Conservation (phyloP, 2,113 vertebrate genomes). For the Takifugu bimaculatus region DNA sequence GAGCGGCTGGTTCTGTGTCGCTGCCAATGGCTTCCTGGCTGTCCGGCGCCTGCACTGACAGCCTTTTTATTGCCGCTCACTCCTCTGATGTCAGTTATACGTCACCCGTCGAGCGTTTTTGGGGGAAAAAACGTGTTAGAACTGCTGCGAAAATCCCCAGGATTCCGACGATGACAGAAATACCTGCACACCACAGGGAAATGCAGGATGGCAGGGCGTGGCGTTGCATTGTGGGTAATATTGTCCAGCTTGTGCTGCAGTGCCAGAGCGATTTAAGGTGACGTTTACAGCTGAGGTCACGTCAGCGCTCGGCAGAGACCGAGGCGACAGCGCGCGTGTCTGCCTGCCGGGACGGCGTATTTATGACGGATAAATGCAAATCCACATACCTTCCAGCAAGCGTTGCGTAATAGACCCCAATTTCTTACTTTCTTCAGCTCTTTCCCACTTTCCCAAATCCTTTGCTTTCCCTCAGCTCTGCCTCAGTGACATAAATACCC, state of each 20-base stretch:
- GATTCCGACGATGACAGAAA: too few species aligned
- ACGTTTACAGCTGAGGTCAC: neutral
- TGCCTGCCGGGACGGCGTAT: neutral
- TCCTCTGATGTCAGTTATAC: neutral
- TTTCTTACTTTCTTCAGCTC: neutral
- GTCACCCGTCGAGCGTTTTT: neutral
- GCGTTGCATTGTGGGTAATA: slow-evolving; percentile 7
- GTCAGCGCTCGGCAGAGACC: neutral
- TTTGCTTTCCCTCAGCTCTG: slow-evolving; percentile 1
- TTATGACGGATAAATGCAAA: slow-evolving; percentile 4
- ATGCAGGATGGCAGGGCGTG: neutral
- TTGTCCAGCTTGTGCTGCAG: neutral
- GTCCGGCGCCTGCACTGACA: neutral
- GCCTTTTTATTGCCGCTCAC: neutral
- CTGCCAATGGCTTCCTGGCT: neutral
- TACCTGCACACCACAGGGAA: too few species aligned
- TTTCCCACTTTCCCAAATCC: slow-evolving; percentile 3
- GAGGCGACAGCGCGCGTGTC: too few species aligned
- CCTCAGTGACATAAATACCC: slow-evolving; percentile 25
- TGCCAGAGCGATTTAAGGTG: neutral
- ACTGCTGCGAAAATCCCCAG: too few species aligned
- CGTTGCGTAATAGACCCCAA: slow-evolving; percentile 3
- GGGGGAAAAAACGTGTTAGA: too few species aligned
- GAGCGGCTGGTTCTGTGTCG: neutral
- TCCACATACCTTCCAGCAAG: neutral